Conservation (phyloP, 2,797 vertebrate species). For the Rhyacichthys aspro region DNA sequence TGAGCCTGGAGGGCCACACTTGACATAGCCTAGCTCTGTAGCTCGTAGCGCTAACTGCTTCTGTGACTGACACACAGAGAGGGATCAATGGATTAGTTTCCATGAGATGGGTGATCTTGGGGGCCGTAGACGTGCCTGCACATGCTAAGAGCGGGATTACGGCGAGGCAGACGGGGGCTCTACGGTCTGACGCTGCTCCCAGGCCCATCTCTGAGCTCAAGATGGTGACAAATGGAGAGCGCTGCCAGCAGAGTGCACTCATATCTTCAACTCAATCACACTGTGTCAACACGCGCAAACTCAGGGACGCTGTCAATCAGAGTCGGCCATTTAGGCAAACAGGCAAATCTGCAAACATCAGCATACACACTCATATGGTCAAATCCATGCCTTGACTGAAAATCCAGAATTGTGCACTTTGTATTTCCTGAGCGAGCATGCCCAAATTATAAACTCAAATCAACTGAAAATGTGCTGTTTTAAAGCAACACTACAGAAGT, state of each 20-base stretch:
- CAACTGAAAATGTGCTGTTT: too few species aligned
- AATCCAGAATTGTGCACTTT: too few species aligned
- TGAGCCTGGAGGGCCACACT: slow-evolving; percentile 66
- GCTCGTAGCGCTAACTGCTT: slow-evolving; percentile 70
- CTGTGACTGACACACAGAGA: slow-evolving; percentile 68
- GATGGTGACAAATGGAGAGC: slow-evolving; percentile 70
- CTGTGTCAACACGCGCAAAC: slow-evolving; percentile 70
- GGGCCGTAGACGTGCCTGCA: slow-evolving; percentile 72
- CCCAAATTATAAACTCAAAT: background rate
- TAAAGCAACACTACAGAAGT: too few species aligned
- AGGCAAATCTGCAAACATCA: slow-evolving; percentile 35
- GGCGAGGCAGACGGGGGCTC: slow-evolving; percentile 56
- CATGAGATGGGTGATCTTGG: slow-evolving; percentile 70
- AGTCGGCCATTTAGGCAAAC: slow-evolving; percentile 50
- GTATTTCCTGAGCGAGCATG: background rate
- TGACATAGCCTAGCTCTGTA: slow-evolving; percentile 69
- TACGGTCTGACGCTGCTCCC: slow-evolving; percentile 41
- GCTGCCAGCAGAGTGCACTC: slow-evolving; percentile 52
- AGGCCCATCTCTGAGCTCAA: slow-evolving; percentile 51
- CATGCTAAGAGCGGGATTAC: slow-evolving; percentile 84
- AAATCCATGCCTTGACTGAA: too few species aligned
- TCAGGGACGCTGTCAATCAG: slow-evolving; percentile 42
- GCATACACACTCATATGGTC: background rate
- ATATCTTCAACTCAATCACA: slow-evolving; percentile 74
- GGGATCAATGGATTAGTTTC: slow-evolving; percentile 84